phyloP scores from a whole-genome alignment of 2,797 vertebrate species.

The Octomys mimax region DNA sequence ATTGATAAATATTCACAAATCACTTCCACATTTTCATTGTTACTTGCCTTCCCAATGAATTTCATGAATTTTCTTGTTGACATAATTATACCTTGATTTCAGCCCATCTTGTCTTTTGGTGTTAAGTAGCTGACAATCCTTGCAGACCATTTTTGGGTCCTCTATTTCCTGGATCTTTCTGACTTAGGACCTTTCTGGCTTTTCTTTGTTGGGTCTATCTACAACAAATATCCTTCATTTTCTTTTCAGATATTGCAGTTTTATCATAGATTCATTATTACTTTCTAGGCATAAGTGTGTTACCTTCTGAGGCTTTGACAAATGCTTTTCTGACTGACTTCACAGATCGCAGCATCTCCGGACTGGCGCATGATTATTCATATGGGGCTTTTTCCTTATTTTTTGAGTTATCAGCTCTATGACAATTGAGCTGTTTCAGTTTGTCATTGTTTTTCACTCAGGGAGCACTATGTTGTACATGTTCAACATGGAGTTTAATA shows the following conservation, averaged over 20 bases:
- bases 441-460: neutral
- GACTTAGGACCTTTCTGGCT: neutral
- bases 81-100: neutral
- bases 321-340: conserved; percentile 22
- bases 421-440: neutral
- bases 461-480: neutral
- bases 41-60: neutral
- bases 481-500: neutral
- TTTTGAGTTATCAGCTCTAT: neutral
- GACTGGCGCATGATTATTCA: neutral
- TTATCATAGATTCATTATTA: neutral
- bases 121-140: neutral
- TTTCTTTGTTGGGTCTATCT: neutral
- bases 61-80: neutral
- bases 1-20: neutral
- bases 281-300: neutral
- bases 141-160: neutral
- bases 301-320: neutral
- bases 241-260: neutral
- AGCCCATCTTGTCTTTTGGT: neutral
- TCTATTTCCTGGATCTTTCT: neutral
- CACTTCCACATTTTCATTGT: neutral
- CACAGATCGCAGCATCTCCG: neutral
- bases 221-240: neutral
- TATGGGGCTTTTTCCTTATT: neutral